Evolutionary conservation across 1,140 invertebrate species (phyloP), one percentile per base, ranked within the genome.

Genomic region (Mya arenaria): DNA sequence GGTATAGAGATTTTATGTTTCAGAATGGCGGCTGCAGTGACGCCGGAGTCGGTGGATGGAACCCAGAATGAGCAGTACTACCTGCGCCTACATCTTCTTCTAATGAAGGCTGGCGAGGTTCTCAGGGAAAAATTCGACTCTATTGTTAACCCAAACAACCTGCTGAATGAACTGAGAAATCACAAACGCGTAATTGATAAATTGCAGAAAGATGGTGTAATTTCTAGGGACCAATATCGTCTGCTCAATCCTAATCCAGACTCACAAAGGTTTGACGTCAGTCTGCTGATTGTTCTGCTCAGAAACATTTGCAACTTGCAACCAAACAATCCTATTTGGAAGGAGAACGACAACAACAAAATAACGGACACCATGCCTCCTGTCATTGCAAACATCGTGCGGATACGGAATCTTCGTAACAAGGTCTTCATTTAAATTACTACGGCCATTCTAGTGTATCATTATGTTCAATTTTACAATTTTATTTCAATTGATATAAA

Each of bases 1-100:
- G n/a, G 48, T n/a, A 52, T 52, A 52, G 41, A n/a, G 17, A 52
- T 52, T n/a, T 52, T 3, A n/a, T n/a, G 19, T 52, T 52, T 52
- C 48, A 52, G 48, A 52, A 52, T 52, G 48, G 48, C 48, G 48
- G n/a, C n/a, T n/a, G n/a, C n/a, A n/a, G n/a, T n/a, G n/a, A n/a
- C n/a, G n/a, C n/a, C n/a, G n/a, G n/a, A n/a, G n/a, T 52, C 48
- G 19, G 48, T 52, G 19, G 48, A 52, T 23, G 48, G 48, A 52
- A 52, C 19, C 25, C 48, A 52, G 48, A 52, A 52, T 1, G 48
- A 52, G 48, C 17, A 17, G 48, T 52, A 52, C 48, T 52, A n/a
- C 25, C 17, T 52, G 25, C 48, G 48, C 25, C 48, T 52, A 52
- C 19, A n/a, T 17, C 48, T 52, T n/a, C n/a, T n/a, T 52, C 48